A percentile compares a stretch with the other conserved stretches of the same genome.
phyloP scores from a whole-genome alignment of 2,113 vertebrate genomes.

The Nerophis lumbriciformis region DNA sequence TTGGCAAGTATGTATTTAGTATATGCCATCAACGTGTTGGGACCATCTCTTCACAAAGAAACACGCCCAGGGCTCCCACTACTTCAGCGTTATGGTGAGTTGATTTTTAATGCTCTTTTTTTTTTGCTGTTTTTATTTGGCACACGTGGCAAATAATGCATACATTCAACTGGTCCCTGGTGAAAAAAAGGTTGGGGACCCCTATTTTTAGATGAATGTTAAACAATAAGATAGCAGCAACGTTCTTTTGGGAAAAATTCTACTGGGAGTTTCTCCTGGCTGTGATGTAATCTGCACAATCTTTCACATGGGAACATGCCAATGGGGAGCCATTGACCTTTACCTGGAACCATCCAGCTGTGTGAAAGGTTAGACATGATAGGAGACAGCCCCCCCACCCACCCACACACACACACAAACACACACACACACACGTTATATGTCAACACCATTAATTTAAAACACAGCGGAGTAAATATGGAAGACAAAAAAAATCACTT shows the following conservation, averaged over 20 bases:
- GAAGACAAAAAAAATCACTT: constrained; percentile 51
- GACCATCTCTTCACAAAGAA: too few species aligned
- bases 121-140: too few species aligned
- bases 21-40: too few species aligned
- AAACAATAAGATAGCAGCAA: background rate
- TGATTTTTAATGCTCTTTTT: too few species aligned
- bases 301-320: constrained; percentile 35
- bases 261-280: background rate
- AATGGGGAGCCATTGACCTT: constrained; percentile 59
- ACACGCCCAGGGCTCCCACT: too few species aligned
- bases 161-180: too few species aligned
- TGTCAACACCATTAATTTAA: constrained; percentile 37
- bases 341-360: constrained; percentile 51
- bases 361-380: constrained; percentile 64
- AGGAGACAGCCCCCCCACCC: constrained; percentile 23
- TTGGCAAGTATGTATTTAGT: too few species aligned
- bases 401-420: too few species aligned
- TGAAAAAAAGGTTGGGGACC: too few species aligned
- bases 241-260: background rate
- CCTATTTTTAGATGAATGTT: background rate
- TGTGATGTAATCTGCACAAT: constrained; percentile 11
- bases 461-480: constrained; percentile 31
- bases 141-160: too few species aligned
- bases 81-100: too few species aligned
- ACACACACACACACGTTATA: constrained; percentile 36